Conservation (phyloP, 92 coral and sea anemone species). For the Porites lobata region DNA sequence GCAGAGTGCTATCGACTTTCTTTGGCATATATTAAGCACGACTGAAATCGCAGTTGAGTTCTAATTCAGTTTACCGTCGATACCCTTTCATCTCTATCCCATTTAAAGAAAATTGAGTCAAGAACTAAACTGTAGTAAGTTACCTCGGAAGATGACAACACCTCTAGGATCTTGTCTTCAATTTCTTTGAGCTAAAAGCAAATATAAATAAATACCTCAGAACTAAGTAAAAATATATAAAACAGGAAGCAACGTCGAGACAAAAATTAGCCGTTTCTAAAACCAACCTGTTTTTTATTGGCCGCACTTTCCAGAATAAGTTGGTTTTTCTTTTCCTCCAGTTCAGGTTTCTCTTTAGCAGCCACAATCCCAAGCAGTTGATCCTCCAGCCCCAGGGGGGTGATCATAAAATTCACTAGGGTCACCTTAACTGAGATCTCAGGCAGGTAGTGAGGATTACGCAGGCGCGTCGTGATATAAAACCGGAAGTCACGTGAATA, state of each 20-base stretch:
- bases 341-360: conserved; percentile 98
- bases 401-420: conserved; percentile 98
- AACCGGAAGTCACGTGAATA: conserved; percentile 99
- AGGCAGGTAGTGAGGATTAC: conserved; percentile 99
- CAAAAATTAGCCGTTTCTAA: neutral
- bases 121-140: neutral
- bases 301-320: conserved; percentile 97
- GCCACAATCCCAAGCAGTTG: conserved; percentile 98
- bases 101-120: too few species aligned
- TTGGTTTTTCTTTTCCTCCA: conserved; percentile 98
- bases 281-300: conserved; percentile 94
- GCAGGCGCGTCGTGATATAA: conserved; percentile 98
- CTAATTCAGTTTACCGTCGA: too few species aligned
- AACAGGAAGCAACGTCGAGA: neutral
- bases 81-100: too few species aligned
- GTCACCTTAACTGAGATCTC: conserved; percentile 99
- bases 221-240: neutral
- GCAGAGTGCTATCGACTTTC: too few species aligned
- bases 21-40: too few species aligned
- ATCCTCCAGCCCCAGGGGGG: conserved; percentile 99
- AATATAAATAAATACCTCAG: neutral
- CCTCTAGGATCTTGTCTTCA: conserved; percentile 97
- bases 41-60: too few species aligned
- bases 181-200: conserved; percentile 91
- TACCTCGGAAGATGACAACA: conserved; percentile 97